phyloP scores from a whole-genome alignment of 2,113 vertebrate genomes.

The Vombatus ursinus region DNA sequence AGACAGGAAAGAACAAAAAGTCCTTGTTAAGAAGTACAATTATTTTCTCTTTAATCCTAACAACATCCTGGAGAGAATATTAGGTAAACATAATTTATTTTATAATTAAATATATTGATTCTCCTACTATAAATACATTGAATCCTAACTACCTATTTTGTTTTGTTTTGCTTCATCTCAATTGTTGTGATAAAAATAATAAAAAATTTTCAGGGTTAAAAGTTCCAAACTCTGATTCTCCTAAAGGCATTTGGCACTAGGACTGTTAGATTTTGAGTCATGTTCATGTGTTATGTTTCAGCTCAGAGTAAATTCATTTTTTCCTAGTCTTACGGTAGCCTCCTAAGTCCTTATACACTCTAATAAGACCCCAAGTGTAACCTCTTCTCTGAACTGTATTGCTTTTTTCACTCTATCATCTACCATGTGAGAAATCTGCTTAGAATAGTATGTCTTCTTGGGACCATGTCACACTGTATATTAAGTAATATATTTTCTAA shows the following conservation, averaged over 20 bases:
- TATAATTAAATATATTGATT: neutral
- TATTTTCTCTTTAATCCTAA: neutral
- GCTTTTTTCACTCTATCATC: constrained; percentile 44
- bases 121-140: neutral
- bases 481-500: constrained; percentile 52
- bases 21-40: neutral
- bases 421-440: constrained; percentile 39
- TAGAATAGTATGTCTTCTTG: constrained; percentile 55
- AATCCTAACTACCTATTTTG: neutral
- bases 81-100: neutral
- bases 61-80: neutral
- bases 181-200: neutral
- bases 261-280: constrained; percentile 34
- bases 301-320: constrained; percentile 43
- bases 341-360: constrained; percentile 52
- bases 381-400: constrained; percentile 46
- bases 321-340: neutral
- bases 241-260: neutral
- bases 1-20: neutral
- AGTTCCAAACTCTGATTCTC: constrained; percentile 22
- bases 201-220: neutral
- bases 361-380: constrained; percentile 58
- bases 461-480: constrained; percentile 28
- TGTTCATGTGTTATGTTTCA: constrained; percentile 25
- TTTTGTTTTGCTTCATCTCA: neutral